Base-by-base conservation (phyloP, 2,113 vertebrate species). In the Noturus placidus region DNA sequence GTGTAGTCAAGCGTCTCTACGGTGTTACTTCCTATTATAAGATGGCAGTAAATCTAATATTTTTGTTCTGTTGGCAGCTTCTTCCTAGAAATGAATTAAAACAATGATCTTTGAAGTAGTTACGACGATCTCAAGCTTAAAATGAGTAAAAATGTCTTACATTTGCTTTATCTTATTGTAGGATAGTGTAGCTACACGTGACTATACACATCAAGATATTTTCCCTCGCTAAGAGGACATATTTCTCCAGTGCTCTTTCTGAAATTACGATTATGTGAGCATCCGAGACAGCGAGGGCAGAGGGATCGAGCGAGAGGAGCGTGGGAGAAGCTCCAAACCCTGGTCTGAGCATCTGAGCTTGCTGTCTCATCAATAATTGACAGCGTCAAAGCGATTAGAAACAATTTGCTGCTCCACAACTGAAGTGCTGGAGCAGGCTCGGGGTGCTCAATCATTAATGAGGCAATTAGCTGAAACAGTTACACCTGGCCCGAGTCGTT, bases 311-410 rank as follows among this genome's bases (percentile, higher is more conserved):
- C 91, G 94, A 92, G 88, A 87, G 86, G 88, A 87, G 87, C 90
- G 89, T 93, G 91, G 92, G 84, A 93, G 93, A 92, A 93, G 90
- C 92, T 94, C 92, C 93, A 92, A 93, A 94, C 92, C 93, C 93
- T 94, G 94, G 95, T 95, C 93, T 94, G 93, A 94, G 94, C 93
- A 94, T 94, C 94, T 93, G 93, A 95, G 94, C 93, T 93, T 92
- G 92, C 93, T 93, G 93, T 93, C 94, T 95, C 95, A 95, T 95
- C 94, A 95, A 95, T 95, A 95, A 95, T 95, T 95, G 94, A 95
- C 94, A 92, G 93, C 94, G 91, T 93, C 94, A 95, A 95, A 95
- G 94, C 95, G 95, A 95, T 95, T 94, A 93, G 94, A 95, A 84
- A 95, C 95, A 94, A 95, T 95, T 95, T 95, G 94, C 94, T 95